Percentiles rank a stretch among this genome's conserved stretches.
Evolutionary conservation across 1,140 invertebrate genomes (phyloP).

Genomic region (Elysia chlorotica): DNA sequence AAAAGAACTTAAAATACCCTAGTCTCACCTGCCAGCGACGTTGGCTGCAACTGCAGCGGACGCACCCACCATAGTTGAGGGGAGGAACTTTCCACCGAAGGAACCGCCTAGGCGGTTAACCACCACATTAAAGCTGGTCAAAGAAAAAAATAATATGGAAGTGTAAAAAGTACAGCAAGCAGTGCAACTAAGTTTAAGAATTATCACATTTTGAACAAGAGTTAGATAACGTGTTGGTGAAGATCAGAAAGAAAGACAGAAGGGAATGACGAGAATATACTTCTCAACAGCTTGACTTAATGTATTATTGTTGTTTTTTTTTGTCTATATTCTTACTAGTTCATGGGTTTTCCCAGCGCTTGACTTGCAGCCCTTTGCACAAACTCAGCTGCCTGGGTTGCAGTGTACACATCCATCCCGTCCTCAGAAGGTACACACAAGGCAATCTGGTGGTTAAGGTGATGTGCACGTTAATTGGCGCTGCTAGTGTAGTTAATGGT

Average conservation of each 20-base stretch:
- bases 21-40: slow-evolving; percentile 27
- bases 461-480: neutral
- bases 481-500: neutral
- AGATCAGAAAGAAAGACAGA: neutral
- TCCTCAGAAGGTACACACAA: slow-evolving; percentile 56
- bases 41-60: slow-evolving; percentile 52
- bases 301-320: too few relatives aligned
- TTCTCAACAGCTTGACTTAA: neutral
- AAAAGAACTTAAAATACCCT: too few relatives aligned
- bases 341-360: slow-evolving; percentile 61
- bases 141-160: too few relatives aligned
- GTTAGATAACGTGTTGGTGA: neutral
- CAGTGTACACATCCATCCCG: slow-evolving; percentile 47
- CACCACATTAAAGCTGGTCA: slow-evolving; percentile 42
- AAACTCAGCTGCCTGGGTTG: slow-evolving; percentile 67
- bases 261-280: neutral
- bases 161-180: neutral
- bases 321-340: too few relatives aligned
- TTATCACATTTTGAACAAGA: neutral
- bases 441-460: slow-evolving; percentile 27
- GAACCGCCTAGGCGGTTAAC: slow-evolving; percentile 55
- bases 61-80: slow-evolving; percentile 37
- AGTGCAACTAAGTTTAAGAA: neutral
- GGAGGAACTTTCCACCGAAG: slow-evolving; percentile 57
- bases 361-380: slow-evolving; percentile 69